Conservation (phyloP, 1,140 invertebrate genomes). For the Drosophila parabipectinata region DNA sequence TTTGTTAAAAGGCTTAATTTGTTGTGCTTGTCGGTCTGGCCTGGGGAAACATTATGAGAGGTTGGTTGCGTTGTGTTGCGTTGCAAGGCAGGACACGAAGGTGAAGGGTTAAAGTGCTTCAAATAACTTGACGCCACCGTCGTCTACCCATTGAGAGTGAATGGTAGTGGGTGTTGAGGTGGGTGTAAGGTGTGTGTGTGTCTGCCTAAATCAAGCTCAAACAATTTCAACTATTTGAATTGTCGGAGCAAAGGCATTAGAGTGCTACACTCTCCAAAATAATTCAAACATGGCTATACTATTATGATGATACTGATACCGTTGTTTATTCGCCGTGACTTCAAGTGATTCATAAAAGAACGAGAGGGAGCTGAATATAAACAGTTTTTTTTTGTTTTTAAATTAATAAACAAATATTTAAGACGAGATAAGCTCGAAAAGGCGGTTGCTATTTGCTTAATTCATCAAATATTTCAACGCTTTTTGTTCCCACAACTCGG, state of each 20-base stretch:
- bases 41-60: constrained; percentile 65
- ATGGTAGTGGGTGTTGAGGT: constrained; percentile 4
- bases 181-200: constrained; percentile 34
- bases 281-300: background rate
- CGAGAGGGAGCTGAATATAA: background rate
- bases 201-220: constrained; percentile 77
- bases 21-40: constrained; percentile 45
- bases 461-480: background rate
- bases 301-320: constrained; percentile 3
- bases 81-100: background rate
- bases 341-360: constrained; percentile 5
- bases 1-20: constrained; percentile 82
- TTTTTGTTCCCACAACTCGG: background rate
- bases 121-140: constrained; percentile 64
- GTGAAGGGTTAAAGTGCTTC: constrained; percentile 61
- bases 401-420: constrained; percentile 5
- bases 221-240: constrained; percentile 81
- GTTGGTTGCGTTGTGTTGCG: background rate
- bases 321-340: background rate
- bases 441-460: background rate
- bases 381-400: background rate
- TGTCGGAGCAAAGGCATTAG: constrained; percentile 66
- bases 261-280: constrained; percentile 34
- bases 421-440: background rate
- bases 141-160: background rate